Base-by-base conservation (phyloP, 2,888 invertebrate genomes). In the Plusia festucae region DNA sequence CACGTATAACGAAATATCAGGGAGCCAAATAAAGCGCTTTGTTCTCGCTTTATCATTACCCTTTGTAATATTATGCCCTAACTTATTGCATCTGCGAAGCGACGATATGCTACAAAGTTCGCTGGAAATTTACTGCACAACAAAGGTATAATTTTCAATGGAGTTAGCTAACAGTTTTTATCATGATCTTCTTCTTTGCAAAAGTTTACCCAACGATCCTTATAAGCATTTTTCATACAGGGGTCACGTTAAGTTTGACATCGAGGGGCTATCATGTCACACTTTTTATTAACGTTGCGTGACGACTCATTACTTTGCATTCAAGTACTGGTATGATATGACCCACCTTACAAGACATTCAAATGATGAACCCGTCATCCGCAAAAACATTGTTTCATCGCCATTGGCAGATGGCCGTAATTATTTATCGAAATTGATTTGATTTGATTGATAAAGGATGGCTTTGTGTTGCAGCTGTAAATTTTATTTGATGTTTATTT, bases 61-160 rank as follows among this genome's bases (percentile, higher is more conserved):
- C 53, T 68, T 54, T 59, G 5, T 53, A 24, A 34, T 27, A 34
- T 49, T 46, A 18, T 49, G 18, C 46, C 11, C 18, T 18, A 46
- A 46, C 16, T 18, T 46, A 46, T 46, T 49, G 46, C 46, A 49
- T 44, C 16, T 44, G 8, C 46, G 13, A 20, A 18, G 20, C 11
- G 9, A 16, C 46, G 18, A 18, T 46, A 49, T 20, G 9, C 20
- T 9, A 18, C 11, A 9, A 20, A 49, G 46, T 16, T 9, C 16
- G 1, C 18, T 49, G 8, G 7, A 46, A 44, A 15, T 49, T 46
- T 46, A 20, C 46, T 2, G 11, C 13, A 49, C 11, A 20, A 49
- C 11, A 49, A 9, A 49, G 13, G 18, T 9, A 46, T 11, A 46
- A 1, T 20, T 20, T 9, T 44, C 3, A 8, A 20, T 11, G 9